These are phyloP conservation scores for Eptatretus atami DNA, from an alignment of 2,797 vertebrate species.

Conservation along the genomic window DNA sequence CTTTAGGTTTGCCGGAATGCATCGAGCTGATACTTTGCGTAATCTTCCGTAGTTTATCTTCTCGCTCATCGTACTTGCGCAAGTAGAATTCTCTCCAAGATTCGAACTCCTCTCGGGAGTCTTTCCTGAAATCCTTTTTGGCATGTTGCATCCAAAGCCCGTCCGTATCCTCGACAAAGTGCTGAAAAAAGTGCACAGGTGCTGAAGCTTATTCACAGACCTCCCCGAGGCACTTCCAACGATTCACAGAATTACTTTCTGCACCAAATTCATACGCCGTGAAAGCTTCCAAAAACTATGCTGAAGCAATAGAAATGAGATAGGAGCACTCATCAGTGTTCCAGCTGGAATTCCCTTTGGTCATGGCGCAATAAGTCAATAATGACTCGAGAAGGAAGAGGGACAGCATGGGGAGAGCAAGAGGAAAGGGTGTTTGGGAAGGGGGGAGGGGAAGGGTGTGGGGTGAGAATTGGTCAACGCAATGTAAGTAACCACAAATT, in stretches of 20 bases:
- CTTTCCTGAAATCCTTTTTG: constrained; percentile 30
- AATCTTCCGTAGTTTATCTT: constrained; percentile 31
- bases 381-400: no score
- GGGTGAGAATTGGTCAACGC: no score
- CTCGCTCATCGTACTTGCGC: constrained; percentile 29
- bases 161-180: constrained; percentile 27
- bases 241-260: no score
- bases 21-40: constrained; percentile 36
- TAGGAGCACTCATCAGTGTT: no score
- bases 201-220: no score
- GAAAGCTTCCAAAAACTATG: no score
- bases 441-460: not conserved
- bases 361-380: no score
- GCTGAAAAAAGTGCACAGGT: constrained; percentile 11
- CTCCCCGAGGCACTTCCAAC: no score
- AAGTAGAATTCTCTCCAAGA: constrained; percentile 53
- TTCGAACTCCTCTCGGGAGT: constrained; percentile 27
- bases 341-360: no score
- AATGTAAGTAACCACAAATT: no score
- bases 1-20: constrained; percentile 39
- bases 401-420: not conserved
- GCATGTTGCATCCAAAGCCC: constrained; percentile 43
- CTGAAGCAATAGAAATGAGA: no score
- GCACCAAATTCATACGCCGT: no score
- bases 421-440: not conserved